Base-by-base conservation (phyloP, 2,888 invertebrate species). In the Cosmorhoe ocellata region DNA sequence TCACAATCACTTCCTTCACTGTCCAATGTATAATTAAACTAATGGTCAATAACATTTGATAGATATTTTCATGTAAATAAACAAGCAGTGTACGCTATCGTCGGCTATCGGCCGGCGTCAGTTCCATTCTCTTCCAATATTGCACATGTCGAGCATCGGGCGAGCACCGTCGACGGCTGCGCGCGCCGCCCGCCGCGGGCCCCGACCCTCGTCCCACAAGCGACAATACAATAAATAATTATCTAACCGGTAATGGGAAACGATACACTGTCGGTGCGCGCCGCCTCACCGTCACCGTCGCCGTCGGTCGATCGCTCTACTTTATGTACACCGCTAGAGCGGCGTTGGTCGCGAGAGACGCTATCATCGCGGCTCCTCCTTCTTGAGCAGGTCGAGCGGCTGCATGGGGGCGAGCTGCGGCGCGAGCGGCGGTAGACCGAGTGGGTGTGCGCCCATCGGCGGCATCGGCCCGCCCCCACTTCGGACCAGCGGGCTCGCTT, bases 331-430 rank as follows among this genome's bases (percentile, higher is more conserved):
- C 78, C 69, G 38, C 77, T 60, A 40, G 71, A 70, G 67, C 66
- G n/a, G n/a, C n/a, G n/a, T n/a, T n/a, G n/a, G n/a, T n/a, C n/a
- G n/a, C n/a, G 67, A 65, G 65, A 73, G 69, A 62, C 72, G 77
- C 81, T 85, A 90, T 90, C 90, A 91, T 90, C 91, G 90, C 77
- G 91, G 90, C 82, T 91, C 91, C 73, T 91, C 91, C 74, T 90
- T 91, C 74, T 92, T 92, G 76, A 93, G 92, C 74, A 92, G 91
- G 78, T 92, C 92, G 61, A 90, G 90, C 63, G 92, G 91, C 37
- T 90, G 82, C 47, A 84, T 83, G 47, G 84, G 77, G 12, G 79
- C n/a, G n/a, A 52, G 43, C 43, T 52, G 51, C 37, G 74, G 72
- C 28, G 60, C 62, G 48, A 67, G 64, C 52, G 73, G 72, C 26